These are phyloP conservation scores for Xenotilapia leptura DNA, from an alignment of 2,113 vertebrate species.

Conservation along the genomic window DNA sequence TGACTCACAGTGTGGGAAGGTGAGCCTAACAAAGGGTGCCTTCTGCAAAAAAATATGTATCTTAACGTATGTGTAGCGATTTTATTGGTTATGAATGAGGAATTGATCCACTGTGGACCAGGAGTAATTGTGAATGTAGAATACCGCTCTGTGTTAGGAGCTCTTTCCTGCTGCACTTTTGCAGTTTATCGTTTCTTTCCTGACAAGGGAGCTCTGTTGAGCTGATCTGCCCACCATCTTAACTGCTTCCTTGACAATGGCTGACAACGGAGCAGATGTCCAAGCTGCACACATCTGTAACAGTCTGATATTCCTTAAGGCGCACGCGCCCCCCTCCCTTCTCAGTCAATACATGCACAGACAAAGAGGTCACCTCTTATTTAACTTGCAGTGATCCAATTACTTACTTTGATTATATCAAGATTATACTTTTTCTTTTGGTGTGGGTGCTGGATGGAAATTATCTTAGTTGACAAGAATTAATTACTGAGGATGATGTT, in stretches of 20 bases:
- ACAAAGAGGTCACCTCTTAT: constrained; percentile 46
- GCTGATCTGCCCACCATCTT: constrained; percentile 59
- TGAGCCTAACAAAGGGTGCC: not conserved
- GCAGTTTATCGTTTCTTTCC: constrained; percentile 41
- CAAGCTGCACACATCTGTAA: constrained; percentile 64
- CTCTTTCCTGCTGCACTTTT: constrained; percentile 20
- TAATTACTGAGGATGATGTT: not conserved
- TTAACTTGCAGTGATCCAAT: constrained; percentile 21
- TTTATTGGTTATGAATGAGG: constrained; percentile 2
- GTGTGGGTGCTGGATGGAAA: not conserved
- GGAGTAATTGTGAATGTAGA: not conserved
- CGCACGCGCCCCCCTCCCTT: not conserved
- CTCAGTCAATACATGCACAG: not conserved
- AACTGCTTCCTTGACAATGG: constrained; percentile 66
- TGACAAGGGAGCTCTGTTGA: constrained; percentile 57
- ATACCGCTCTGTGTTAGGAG: constrained; percentile 12
- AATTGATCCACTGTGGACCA: not conserved
- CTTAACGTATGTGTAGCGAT: not conserved
- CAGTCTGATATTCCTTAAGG: constrained; percentile 30
- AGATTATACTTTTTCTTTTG: not conserved
- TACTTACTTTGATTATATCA: not conserved
- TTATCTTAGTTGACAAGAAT: not conserved
- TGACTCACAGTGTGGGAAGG: not conserved
- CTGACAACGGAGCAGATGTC: constrained; percentile 61
- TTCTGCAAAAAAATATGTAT: not conserved